Evolutionary conservation across 2,113 vertebrate genomes (phyloP).

Genomic region (Martes martes): DNA sequence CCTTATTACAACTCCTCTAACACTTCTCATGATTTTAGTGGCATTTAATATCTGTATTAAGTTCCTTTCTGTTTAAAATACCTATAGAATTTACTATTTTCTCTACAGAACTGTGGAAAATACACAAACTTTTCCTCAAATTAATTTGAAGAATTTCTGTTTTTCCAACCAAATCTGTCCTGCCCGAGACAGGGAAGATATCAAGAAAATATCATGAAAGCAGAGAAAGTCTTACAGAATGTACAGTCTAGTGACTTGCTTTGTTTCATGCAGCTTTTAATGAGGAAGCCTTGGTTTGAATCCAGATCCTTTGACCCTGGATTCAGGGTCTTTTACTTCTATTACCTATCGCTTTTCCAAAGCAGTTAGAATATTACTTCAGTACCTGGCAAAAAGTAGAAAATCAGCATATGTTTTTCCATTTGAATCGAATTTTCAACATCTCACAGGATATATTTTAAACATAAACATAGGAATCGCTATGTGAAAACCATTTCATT

Average conservation of each 20-base stretch:
- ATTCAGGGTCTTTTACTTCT: not conserved
- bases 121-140: not conserved
- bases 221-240: not conserved
- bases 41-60: not conserved
- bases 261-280: not conserved
- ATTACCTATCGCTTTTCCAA: not conserved
- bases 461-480: not conserved
- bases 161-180: not conserved
- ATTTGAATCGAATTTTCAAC: slow-evolving; percentile 8
- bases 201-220: not conserved
- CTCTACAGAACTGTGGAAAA: not conserved
- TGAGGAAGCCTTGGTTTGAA: not conserved
- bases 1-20: not conserved
- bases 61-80: slow-evolving; percentile 3
- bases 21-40: not conserved
- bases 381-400: slow-evolving; percentile 2
- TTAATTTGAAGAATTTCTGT: not conserved
- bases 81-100: not conserved
- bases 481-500: not conserved
- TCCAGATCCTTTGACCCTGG: not conserved
- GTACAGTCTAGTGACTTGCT: not conserved
- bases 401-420: slow-evolving; percentile 1
- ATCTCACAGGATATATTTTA: slow-evolving; percentile 10
- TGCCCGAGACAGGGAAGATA: not conserved
- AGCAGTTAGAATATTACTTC: not conserved